Evolutionary conservation across 2,888 invertebrate genomes (phyloP).

Genomic region (Drosophila peninsularis): DNA sequence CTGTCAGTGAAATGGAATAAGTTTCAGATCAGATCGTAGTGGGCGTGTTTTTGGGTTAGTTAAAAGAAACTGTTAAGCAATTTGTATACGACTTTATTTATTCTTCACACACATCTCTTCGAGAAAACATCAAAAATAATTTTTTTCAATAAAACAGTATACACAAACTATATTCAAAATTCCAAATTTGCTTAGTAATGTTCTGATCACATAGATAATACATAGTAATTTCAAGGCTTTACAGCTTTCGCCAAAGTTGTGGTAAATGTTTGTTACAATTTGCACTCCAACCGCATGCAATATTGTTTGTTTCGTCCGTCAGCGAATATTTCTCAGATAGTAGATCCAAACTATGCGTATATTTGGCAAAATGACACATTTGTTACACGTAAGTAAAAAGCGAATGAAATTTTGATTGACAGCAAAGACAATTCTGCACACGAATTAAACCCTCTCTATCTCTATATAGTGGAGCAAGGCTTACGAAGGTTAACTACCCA

Average conservation of each 20-base stretch:
- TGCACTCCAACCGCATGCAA: background rate
- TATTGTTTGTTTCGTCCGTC: background rate
- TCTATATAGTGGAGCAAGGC: too few relatives aligned
- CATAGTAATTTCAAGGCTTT: slow-evolving; percentile 2
- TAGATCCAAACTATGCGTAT: slow-evolving; percentile 53
- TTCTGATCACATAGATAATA: slow-evolving; percentile 5
- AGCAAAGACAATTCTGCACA: too few relatives aligned
- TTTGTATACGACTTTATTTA: slow-evolving; percentile 28
- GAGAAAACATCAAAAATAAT: slow-evolving; percentile 26
- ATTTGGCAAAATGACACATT: slow-evolving; percentile 60
- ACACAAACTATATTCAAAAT: slow-evolving; percentile 23
- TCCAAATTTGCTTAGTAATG: slow-evolving; percentile 49
- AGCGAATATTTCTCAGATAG: background rate
- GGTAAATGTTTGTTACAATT: slow-evolving; percentile 24
- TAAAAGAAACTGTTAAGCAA: background rate
- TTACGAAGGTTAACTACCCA: too few relatives aligned
- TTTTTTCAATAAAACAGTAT: slow-evolving; percentile 16
- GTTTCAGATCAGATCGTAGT: slow-evolving; percentile 9
- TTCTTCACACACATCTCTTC: slow-evolving; percentile 15
- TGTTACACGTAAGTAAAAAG: slow-evolving; percentile 59
- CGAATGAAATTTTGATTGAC: background rate
- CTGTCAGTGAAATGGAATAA: background rate
- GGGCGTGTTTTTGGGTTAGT: background rate
- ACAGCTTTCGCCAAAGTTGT: slow-evolving; percentile 17
- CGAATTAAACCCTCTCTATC: too few relatives aligned